These are phyloP conservation scores for Spisula subtruncata DNA, from an alignment of 2,888 invertebrate genomes.

Conservation along the genomic window DNA sequence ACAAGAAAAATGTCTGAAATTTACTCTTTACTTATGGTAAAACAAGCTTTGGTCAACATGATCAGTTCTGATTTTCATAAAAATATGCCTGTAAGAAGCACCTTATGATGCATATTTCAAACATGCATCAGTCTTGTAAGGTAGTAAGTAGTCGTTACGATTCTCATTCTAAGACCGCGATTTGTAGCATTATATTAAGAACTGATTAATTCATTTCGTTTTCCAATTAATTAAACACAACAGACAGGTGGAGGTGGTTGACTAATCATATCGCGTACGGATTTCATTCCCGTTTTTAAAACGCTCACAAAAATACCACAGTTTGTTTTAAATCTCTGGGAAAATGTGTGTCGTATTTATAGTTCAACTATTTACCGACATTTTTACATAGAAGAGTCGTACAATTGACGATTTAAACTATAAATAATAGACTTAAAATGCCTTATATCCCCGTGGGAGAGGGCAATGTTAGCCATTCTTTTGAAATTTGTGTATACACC, in stretches of 20 bases:
- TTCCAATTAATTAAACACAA: not conserved
- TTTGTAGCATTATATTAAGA: not conserved
- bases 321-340: not conserved
- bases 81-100: no score
- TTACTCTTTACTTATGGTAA: no score
- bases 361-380: not conserved
- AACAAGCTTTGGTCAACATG: no score
- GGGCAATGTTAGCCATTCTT: constrained; percentile 6
- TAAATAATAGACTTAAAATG: constrained; percentile 19
- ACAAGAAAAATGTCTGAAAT: no score
- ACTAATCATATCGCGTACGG: not conserved
- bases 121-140: no score
- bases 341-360: not conserved
- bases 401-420: constrained; percentile 10
- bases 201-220: not conserved
- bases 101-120: no score
- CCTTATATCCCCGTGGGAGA: constrained; percentile 17
- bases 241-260: constrained; percentile 12
- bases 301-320: constrained; percentile 5
- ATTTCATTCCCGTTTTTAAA: not conserved
- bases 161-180: no score
- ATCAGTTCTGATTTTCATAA: no score
- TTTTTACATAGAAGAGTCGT: not conserved
- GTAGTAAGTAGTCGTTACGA: no score
- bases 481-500: constrained; percentile 13